A percentile compares a stretch with the other conserved stretches of the same genome.
Evolutionary conservation across 2,888 invertebrate species (phyloP).

Genomic region (Orthosia gothica): DNA sequence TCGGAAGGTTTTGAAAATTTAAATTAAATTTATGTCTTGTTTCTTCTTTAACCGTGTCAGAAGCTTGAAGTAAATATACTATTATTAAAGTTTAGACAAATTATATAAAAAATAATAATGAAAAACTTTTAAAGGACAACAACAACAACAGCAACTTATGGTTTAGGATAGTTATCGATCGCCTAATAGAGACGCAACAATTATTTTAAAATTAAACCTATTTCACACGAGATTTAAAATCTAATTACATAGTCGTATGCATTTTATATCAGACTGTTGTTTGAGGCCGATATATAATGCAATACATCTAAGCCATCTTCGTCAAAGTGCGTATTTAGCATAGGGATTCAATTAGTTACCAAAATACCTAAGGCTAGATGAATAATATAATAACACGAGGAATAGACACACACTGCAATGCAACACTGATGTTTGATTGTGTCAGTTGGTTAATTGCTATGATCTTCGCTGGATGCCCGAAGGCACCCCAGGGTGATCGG

Average conservation of each 20-base stretch:
- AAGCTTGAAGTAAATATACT: not conserved
- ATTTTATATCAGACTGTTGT: too few species aligned
- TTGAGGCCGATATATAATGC: too few species aligned
- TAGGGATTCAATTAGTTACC: not conserved
- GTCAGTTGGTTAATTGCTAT: constrained; percentile 63
- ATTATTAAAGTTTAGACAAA: not conserved
- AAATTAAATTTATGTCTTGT: too few species aligned
- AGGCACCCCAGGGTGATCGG: constrained; percentile 59
- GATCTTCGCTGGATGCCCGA: constrained; percentile 59
- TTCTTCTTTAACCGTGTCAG: not conserved
- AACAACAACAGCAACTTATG: not conserved
- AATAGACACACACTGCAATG: constrained; percentile 14
- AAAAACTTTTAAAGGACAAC: too few species aligned
- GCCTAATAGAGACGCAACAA: not conserved
- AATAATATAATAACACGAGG: constrained; percentile 21
- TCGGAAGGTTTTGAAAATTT: too few species aligned
- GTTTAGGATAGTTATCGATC: not conserved
- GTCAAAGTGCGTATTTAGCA: not conserved
- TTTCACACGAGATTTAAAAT: not conserved
- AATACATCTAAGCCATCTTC: too few species aligned
- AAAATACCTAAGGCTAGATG: constrained; percentile 7
- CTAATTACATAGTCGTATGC: not conserved
- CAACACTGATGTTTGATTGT: constrained; percentile 42
- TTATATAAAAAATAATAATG: not conserved
- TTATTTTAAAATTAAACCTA: not conserved